Evolutionary conservation across 2,113 vertebrate species (phyloP).

Genomic region (Microcebus lehilahytsara): DNA sequence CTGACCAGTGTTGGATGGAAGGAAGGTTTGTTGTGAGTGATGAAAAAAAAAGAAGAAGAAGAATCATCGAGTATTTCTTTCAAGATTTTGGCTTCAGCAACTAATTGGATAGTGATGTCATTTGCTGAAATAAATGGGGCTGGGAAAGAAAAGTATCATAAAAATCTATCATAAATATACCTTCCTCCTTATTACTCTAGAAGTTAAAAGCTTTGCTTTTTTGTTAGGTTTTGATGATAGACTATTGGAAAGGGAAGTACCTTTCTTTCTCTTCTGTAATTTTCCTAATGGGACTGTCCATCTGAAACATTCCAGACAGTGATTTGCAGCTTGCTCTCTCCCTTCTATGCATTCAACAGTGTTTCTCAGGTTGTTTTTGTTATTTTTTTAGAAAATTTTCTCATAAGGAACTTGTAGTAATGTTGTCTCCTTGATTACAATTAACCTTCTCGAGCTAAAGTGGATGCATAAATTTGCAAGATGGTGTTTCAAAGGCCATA

Average conservation of each 20-base stretch:
- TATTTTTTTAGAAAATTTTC: background rate
- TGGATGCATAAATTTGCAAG: background rate
- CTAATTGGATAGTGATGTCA: background rate
- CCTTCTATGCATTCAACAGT: background rate
- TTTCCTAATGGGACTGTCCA: background rate
- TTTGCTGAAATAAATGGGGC: background rate
- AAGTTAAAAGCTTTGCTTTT: background rate
- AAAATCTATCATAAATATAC: background rate
- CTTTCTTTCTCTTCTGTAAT: background rate
- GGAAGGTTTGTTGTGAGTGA: background rate
- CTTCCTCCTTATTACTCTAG: background rate
- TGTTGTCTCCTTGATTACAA: background rate
- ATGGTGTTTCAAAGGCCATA: background rate
- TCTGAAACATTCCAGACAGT: background rate
- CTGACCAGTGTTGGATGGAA: background rate
- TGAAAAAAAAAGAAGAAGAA: background rate
- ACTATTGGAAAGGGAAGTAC: background rate
- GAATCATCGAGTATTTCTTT: background rate
- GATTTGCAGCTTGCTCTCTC: background rate
- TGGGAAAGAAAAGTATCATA: background rate
- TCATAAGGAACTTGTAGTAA: background rate
- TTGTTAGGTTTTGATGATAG: background rate
- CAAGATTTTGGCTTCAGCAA: background rate
- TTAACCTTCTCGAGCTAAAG: background rate
- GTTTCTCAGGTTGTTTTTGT: background rate